Percentiles rank a stretch among this genome's conserved stretches.
Evolutionary conservation across 2,113 vertebrate genomes (phyloP).

Genomic region (Phalacrocorax brasilianus): DNA sequence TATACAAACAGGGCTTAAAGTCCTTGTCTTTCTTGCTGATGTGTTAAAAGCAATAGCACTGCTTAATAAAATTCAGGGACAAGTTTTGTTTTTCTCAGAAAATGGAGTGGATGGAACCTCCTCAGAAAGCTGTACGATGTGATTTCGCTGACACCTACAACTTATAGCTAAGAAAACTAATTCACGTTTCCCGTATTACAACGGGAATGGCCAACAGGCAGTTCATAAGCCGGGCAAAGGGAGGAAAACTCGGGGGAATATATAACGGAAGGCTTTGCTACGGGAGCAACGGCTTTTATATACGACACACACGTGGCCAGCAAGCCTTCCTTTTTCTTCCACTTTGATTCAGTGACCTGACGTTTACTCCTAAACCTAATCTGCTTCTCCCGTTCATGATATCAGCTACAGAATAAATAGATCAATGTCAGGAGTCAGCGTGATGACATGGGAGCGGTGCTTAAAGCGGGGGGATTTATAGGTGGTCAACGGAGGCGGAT

Average conservation of each 20-base stretch:
- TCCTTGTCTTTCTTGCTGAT: not conserved
- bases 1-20: conserved; percentile 37
- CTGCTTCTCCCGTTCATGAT: not conserved
- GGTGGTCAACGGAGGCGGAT: not conserved
- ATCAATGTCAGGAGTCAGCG: not conserved
- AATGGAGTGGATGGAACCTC: not conserved
- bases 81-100: not conserved
- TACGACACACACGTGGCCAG: not conserved
- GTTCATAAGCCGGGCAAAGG: not conserved
- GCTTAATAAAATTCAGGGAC: conserved; percentile 6
- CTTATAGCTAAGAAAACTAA: not conserved
- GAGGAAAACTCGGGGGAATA: not conserved
- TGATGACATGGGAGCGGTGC: not conserved
- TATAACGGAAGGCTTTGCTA: not conserved
- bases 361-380: not conserved
- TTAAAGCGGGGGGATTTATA: not conserved
- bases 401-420: not conserved
- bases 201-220: not conserved
- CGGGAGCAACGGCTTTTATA: not conserved
- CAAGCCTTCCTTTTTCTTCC: not conserved
- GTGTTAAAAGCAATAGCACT: not conserved
- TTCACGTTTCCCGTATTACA: not conserved
- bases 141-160: not conserved
- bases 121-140: not conserved
- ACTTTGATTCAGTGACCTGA: not conserved